Base-by-base conservation (phyloP, 2,113 vertebrate species). In the Prionailurus bengalensis region DNA sequence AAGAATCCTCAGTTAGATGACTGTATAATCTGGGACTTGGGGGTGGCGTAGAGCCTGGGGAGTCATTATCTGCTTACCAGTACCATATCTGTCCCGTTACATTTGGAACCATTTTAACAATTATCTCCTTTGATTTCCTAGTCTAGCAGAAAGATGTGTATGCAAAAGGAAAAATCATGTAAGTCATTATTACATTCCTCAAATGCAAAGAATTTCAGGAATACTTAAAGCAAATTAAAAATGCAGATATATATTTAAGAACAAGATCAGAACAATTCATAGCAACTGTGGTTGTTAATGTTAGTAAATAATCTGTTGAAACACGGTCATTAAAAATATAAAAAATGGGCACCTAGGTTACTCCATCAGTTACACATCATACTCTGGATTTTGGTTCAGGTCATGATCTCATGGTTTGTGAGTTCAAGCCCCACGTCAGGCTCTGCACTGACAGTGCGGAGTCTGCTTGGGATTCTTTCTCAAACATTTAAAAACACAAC, bases 291-390 rank as follows among this genome's bases (percentile, higher is more conserved):
- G 27, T 73, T 78, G n/a, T 58, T 93, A 70, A 93, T 83, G 51
- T 91, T 94, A 92, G 45, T 95, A 73, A 94, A 79, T 81, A 79
- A 55, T 58, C 87, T 89, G 53, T 82, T 95, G 82, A 94, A 95
- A 74, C 1, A 0, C 36, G 27, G 27, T 81, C n/a, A 89, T 85
- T 96, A 76, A 88, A 90, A 94, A 80, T 70, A 19, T 4, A 58
- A 23, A 61, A 45, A 89, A 58, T 6, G 58, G 7, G 21, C 58
- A 9, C 21, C 58, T 23, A 61, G 58, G 58, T 61, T 61, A 61
- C 58, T 61, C 21, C 8, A 2, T 23, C 23, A 21, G 19, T 61
- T 61, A 21, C 21, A 21, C 58, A 61, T 25, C 21, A 7, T 61
- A 61, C 2, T 61, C 58, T 23, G 4, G 58, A 61, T 61, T 61